Conservation (phyloP, 1,140 invertebrate genomes). For the Anadara kagoshimensis region DNA sequence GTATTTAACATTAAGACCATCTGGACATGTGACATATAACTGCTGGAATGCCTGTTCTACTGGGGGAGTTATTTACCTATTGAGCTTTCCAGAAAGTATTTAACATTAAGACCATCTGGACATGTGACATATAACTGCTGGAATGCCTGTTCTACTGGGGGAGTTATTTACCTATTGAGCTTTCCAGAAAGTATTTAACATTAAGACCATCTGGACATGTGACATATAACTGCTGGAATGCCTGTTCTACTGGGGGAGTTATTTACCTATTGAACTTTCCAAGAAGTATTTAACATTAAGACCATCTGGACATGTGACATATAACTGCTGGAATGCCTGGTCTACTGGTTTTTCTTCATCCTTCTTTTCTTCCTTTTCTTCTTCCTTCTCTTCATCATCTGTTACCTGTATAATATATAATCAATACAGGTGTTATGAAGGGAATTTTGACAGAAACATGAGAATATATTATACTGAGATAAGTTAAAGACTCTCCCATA, state of each 20-base stretch:
- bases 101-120: conserved; percentile 71
- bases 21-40: conserved; percentile 55
- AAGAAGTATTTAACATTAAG: conserved; percentile 68
- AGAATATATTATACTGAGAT: no score
- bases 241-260: conserved; percentile 43
- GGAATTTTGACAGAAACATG: no score
- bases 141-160: background rate
- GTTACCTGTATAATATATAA: conserved; percentile 15
- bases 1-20: conserved; percentile 70
- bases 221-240: conserved; percentile 71
- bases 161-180: conserved; percentile 54
- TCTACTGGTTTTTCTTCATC: conserved; percentile 52
- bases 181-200: conserved; percentile 69
- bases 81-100: conserved; percentile 67
- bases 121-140: conserved; percentile 23
- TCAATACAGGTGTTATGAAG: no score
- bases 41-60: background rate
- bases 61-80: conserved; percentile 46
- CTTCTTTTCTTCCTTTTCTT: conserved; percentile 47
- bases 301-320: conserved; percentile 71
- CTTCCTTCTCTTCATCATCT: conserved; percentile 43
- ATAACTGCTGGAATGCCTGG: conserved; percentile 70
- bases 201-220: conserved; percentile 72
- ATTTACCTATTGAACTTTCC: conserved; percentile 63
- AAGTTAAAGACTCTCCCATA: no score